These are phyloP conservation scores for Sternarchorhynchus goeldii DNA, from an alignment of 2,797 vertebrate species.

Conservation along the genomic window DNA sequence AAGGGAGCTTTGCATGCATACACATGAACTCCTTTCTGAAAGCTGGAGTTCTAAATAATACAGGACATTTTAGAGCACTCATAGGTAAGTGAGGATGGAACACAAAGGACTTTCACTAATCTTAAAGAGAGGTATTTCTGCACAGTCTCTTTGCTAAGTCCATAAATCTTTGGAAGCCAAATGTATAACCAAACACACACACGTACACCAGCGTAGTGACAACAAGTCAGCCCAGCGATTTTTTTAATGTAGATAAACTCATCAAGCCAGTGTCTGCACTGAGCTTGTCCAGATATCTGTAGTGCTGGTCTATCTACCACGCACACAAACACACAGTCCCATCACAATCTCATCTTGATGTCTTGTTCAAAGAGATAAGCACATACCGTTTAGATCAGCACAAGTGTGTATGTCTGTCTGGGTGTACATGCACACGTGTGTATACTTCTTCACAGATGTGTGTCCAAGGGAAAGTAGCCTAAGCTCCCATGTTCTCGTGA, in stretches of 20 bases:
- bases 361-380: constrained; percentile 46
- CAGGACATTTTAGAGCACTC: too few species aligned
- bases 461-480: constrained; percentile 31
- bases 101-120: too few species aligned
- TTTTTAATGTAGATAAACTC: not conserved
- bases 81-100: too few species aligned
- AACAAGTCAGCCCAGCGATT: not conserved
- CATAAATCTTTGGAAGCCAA: not conserved
- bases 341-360: constrained; percentile 33
- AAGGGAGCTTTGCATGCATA: constrained; percentile 5
- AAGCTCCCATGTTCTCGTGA: constrained; percentile 24
- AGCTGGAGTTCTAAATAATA: not conserved
- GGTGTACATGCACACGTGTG: constrained; percentile 28
- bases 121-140: not conserved
- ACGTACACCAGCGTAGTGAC: too few species aligned
- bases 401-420: constrained; percentile 36
- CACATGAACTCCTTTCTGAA: not conserved
- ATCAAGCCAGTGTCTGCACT: not conserved
- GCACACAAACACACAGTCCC: constrained; percentile 19
- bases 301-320: not conserved
- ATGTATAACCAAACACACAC: not conserved
- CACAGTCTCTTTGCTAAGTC: not conserved
- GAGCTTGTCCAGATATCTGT: not conserved
- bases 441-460: constrained; percentile 46
- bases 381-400: constrained; percentile 48